Percentiles rank a stretch among this genome's conserved stretches.
Conservation (phyloP, 2,888 invertebrate genomes). For the Asteroscopus sphinx region DNA sequence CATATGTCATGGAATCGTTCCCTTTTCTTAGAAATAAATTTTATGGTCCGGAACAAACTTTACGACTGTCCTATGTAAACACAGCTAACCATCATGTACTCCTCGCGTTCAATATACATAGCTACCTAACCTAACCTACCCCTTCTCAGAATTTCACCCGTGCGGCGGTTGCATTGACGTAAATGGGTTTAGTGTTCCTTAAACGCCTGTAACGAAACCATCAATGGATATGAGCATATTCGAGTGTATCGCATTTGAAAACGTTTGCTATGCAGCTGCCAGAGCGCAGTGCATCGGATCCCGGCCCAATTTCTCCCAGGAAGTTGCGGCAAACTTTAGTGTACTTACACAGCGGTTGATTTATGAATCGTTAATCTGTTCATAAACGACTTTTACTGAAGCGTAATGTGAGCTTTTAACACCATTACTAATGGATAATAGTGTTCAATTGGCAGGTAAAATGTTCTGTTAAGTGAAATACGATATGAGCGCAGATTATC, state of each 20-base stretch:
- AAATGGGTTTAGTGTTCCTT: slow-evolving; percentile 23
- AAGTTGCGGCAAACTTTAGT: slow-evolving; percentile 60
- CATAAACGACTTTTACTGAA: slow-evolving; percentile 71
- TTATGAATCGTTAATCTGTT: slow-evolving; percentile 75
- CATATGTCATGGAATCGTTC: slow-evolving; percentile 28
- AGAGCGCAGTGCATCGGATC: slow-evolving; percentile 29
- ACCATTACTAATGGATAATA: slow-evolving; percentile 75
- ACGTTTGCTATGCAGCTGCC: slow-evolving; percentile 24
- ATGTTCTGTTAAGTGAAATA: slow-evolving; percentile 61
- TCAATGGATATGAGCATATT: slow-evolving; percentile 32
- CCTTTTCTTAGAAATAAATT: slow-evolving; percentile 49
- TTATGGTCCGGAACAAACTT: slow-evolving; percentile 55
- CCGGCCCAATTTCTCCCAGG: slow-evolving; percentile 56
- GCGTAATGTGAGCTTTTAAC: slow-evolving; percentile 69
- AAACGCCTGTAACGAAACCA: slow-evolving; percentile 24
- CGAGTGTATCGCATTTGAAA: slow-evolving; percentile 22
- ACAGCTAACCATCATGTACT: slow-evolving; percentile 55
- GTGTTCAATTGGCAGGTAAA: slow-evolving; percentile 69
- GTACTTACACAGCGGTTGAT: slow-evolving; percentile 65
- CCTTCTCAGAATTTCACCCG: slow-evolving; percentile 32
- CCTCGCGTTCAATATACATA: slow-evolving; percentile 24
- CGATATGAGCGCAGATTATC: slow-evolving; percentile 47
- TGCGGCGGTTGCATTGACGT: slow-evolving; percentile 32
- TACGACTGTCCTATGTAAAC: slow-evolving; percentile 67
- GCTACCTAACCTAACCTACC: too few species aligned